Conservation (phyloP, 2,888 invertebrate genomes). For the Spisula solida region DNA sequence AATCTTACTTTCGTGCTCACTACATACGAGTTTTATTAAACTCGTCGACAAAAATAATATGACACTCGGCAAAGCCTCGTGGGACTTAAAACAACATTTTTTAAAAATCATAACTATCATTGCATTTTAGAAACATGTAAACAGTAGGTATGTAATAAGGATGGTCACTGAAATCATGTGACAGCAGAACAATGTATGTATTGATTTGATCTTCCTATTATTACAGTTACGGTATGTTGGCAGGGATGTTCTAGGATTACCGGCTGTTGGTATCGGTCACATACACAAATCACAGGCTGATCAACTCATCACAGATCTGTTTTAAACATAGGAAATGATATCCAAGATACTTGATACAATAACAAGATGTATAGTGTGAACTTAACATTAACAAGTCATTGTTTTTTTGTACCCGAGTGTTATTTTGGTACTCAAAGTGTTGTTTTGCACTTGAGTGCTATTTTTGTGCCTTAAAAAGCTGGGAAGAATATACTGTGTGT, state of each 20-base stretch:
- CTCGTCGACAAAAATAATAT: too few species aligned
- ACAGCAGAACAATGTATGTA: too few species aligned
- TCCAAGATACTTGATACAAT: background rate
- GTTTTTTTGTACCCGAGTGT: background rate
- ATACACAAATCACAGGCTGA: constrained; percentile 84
- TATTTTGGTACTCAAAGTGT: background rate
- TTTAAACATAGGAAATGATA: constrained; percentile 46
- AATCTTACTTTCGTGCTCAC: too few species aligned
- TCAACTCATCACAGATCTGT: constrained; percentile 79
- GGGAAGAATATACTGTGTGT: too few species aligned
- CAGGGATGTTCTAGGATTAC: constrained; percentile 92
- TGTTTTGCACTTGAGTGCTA: background rate
- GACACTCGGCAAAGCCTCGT: too few species aligned
- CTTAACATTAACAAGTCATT: background rate
- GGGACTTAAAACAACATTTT: too few species aligned
- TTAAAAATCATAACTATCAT: too few species aligned
- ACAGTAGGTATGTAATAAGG: too few species aligned
- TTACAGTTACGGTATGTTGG: constrained; percentile 94
- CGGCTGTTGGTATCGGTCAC: constrained; percentile 94
- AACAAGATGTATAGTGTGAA: background rate
- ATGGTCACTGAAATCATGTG: too few species aligned
- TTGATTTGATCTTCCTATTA: background rate
- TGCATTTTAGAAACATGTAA: too few species aligned
- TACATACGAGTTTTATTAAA: too few species aligned
- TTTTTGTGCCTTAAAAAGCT: background rate